phyloP scores from a whole-genome alignment of 2,113 vertebrate species.

The Okapia johnstoni region DNA sequence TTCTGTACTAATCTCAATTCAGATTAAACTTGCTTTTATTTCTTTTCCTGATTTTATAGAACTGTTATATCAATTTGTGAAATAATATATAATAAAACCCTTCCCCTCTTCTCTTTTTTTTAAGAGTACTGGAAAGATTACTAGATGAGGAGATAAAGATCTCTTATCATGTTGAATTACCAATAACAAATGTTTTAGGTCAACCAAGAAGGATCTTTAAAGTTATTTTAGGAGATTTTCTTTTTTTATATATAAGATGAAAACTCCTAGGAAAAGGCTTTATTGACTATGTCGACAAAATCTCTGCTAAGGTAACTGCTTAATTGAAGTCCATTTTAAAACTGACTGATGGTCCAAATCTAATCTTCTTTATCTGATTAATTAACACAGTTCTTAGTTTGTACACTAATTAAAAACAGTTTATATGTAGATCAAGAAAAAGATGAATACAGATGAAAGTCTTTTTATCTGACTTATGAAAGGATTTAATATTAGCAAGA shows the following conservation, averaged over 20 bases:
- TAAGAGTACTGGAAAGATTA: neutral
- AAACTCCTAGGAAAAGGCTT: neutral
- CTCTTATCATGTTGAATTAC: neutral
- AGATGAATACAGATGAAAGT: conserved; percentile 18
- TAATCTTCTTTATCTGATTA: conserved; percentile 49
- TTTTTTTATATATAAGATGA: neutral
- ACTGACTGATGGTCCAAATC: conserved; percentile 34
- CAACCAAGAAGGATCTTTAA: neutral
- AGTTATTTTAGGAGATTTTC: neutral
- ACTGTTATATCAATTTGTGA: neutral
- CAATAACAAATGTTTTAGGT: neutral
- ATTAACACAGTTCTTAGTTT: conserved; percentile 29
- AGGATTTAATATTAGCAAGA: conserved; percentile 27
- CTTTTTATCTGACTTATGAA: neutral
- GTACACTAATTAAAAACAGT: conserved; percentile 60
- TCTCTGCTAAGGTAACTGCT: conserved; percentile 34
- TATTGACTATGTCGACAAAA: neutral
- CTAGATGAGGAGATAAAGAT: neutral
- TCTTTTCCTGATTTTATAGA: neutral
- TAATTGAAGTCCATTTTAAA: conserved; percentile 49
- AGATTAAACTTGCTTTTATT: neutral
- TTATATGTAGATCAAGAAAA: conserved; percentile 45
- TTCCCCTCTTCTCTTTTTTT: neutral
- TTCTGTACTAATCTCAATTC: neutral
- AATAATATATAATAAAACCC: neutral